Base-by-base conservation (phyloP, 2,888 invertebrate species). In the Capitulum mitella region DNA sequence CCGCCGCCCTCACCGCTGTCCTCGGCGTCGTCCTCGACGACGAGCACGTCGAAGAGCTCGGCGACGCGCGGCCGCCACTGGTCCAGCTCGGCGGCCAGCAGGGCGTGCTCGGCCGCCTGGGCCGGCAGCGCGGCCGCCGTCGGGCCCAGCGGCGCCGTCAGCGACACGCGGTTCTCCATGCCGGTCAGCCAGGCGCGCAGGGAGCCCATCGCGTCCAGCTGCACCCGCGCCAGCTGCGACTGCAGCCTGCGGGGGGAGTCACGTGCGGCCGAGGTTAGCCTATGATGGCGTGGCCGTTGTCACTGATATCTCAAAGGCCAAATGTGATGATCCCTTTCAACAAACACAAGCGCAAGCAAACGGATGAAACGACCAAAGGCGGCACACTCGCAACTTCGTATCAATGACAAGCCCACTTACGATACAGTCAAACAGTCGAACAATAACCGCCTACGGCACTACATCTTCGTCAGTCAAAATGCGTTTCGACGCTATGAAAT, bases 141-240 rank as follows among this genome's bases (percentile, higher is more conserved):
- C 14, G 48, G 76, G 29, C 46, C 29, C 5, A 76, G 76, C 46
- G 76, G 76, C n/a, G 76, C 46, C 43, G 76, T 48, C 46, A 76
- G 29, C 16, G 76, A 76, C 29, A 76, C 32, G 16, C 76, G 76
- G 76, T 76, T 76, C 76, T 76, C 76, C 76, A 76, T 76, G 46
- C 29, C 46, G 0, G 76, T 76, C 76, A 76, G 76, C 76, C 76
- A 76, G 32, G 43, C n/a, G 48, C 76, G 76, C 8, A 76, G 46
- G 6, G 37, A 19, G 8, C 1, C 12, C 70, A 70, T 70, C 8
- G 70, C 37, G 26, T 22, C 22, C 16, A 70, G 70, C 40, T 70
- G 70, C 40, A 70, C 70, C 70, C 40, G 70, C 22, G 70, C 70
- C 70, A 70, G 70, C 26, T 40, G 70, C 1, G 70, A 70, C 40